phyloP scores from a whole-genome alignment of 2,113 vertebrate species.

The Percopsis transmontana region DNA sequence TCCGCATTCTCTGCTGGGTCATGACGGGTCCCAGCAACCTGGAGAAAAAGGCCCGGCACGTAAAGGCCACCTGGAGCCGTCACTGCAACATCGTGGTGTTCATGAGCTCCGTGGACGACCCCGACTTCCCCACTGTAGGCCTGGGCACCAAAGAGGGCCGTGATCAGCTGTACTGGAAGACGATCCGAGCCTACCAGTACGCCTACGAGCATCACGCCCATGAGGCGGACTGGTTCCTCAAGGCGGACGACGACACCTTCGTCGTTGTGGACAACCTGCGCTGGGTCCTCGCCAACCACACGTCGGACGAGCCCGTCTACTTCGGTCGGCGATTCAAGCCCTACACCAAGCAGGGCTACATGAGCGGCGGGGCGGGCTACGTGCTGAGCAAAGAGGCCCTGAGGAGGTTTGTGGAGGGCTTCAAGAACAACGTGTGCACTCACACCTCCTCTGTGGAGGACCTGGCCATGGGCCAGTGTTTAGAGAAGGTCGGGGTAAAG shows the following conservation, averaged over 20 bases:
- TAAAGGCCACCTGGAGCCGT: conserved; percentile 76
- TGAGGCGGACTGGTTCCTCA: conserved; percentile 82
- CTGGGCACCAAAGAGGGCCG: conserved; percentile 76
- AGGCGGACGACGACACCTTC: conserved; percentile 79
- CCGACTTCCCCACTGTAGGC: conserved; percentile 72
- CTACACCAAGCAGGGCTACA: conserved; percentile 82
- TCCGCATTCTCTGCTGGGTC: conserved; percentile 82
- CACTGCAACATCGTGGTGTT: conserved; percentile 78
- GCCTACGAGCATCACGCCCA: conserved; percentile 72
- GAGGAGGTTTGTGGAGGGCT: conserved; percentile 68
- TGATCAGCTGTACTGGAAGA: conserved; percentile 83
- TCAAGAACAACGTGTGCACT: conserved; percentile 68
- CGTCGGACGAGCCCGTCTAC: conserved; percentile 73
- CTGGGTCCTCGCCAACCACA: conserved; percentile 75
- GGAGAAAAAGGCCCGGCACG: conserved; percentile 72
- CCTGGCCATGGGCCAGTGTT: conserved; percentile 78
- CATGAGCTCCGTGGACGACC: conserved; percentile 76
- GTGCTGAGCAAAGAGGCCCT: conserved; percentile 79
- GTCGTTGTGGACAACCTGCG: conserved; percentile 80
- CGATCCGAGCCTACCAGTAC: conserved; percentile 78
- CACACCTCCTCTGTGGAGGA: conserved; percentile 78
- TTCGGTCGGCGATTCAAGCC: conserved; percentile 80
- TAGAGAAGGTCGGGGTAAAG: conserved; percentile 80
- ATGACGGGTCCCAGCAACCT: conserved; percentile 75
- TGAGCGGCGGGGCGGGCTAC: conserved; percentile 81